phyloP scores from a whole-genome alignment of 1,140 invertebrate genomes.

The Diorhabda carinulata region DNA sequence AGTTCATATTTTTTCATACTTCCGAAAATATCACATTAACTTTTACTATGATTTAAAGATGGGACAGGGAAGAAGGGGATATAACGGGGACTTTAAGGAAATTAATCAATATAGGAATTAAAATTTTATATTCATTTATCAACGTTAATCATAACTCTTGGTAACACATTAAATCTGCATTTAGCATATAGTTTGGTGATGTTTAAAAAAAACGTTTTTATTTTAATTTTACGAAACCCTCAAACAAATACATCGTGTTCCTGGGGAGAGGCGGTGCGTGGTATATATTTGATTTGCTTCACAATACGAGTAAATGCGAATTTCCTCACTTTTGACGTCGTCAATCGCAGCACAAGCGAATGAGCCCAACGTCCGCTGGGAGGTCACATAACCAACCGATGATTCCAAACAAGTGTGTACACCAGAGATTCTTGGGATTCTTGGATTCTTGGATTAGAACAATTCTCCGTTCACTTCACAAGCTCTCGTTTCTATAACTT shows the following conservation, averaged over 20 bases:
- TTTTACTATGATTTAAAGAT: no score
- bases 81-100: no score
- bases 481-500: background rate
- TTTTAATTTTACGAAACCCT: background rate
- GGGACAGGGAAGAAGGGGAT: no score
- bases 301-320: conserved; percentile 37
- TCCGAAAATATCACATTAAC: no score
- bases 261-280: background rate
- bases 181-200: no score
- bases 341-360: conserved; percentile 40
- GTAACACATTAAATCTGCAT: no score
- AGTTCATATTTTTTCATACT: no score
- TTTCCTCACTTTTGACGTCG: conserved; percentile 36
- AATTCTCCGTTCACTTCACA: background rate
- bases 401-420: conserved; percentile 34
- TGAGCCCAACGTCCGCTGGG: conserved; percentile 41
- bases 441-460: background rate
- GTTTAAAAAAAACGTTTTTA: no score
- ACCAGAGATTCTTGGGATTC: conserved; percentile 20
- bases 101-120: no score
- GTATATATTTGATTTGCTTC: conserved; percentile 11
- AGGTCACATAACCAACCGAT: conserved; percentile 39
- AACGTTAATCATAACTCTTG: no score
- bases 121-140: no score
- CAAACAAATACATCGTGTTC: background rate